These are phyloP conservation scores for Enteromius viviparus DNA, from an alignment of 2,797 vertebrate genomes.

Conservation along the genomic window DNA sequence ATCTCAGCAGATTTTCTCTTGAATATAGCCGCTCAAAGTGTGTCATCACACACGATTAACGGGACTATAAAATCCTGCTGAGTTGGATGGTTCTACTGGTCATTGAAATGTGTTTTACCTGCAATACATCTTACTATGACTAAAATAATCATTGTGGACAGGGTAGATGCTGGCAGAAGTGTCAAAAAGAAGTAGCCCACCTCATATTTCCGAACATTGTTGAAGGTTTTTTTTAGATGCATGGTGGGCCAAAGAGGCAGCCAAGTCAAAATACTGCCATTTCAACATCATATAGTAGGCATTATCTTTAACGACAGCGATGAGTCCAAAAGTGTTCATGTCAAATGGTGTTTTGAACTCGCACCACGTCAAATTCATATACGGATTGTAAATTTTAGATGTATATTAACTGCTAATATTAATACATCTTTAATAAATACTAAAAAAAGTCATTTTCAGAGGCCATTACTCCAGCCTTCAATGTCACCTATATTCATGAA, in stretches of 20 bases:
- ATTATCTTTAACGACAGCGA: slow-evolving; percentile 43
- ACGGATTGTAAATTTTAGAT: neutral
- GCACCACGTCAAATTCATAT: neutral
- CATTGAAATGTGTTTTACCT: slow-evolving; percentile 35
- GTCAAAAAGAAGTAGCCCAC: slow-evolving; percentile 20
- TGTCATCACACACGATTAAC: slow-evolving; percentile 57
- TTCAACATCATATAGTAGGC: slow-evolving; percentile 17
- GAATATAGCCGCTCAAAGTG: slow-evolving; percentile 47
- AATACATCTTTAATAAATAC: neutral
- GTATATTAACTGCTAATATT: neutral
- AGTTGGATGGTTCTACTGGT: slow-evolving; percentile 52
- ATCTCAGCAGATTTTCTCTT: slow-evolving; percentile 56
- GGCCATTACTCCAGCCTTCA: neutral
- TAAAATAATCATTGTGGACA: slow-evolving; percentile 38
- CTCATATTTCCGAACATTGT: neutral
- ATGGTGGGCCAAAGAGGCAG: slow-evolving; percentile 1
- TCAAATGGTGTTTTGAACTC: slow-evolving; percentile 57
- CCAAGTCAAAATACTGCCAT: slow-evolving; percentile 32
- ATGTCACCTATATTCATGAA: neutral
- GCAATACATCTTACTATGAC: slow-evolving; percentile 32
- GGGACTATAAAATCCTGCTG: slow-evolving; percentile 59
- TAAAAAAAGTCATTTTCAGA: neutral
- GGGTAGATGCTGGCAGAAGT: neutral
- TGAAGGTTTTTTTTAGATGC: neutral
- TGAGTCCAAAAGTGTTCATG: slow-evolving; percentile 60